Conservation (phyloP, 1,140 invertebrate species). For the Magallana ariakensis region DNA sequence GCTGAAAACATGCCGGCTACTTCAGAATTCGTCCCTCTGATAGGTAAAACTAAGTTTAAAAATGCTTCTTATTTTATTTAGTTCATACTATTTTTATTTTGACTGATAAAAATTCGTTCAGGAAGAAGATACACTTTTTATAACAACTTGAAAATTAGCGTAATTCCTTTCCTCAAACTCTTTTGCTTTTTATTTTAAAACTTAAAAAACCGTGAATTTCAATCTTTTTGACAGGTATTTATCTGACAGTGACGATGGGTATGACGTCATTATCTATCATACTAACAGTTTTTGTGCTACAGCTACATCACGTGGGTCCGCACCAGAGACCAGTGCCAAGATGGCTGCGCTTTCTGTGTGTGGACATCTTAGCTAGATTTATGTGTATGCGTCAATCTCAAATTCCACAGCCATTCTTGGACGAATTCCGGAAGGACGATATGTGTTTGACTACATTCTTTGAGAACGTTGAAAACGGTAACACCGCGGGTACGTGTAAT, state of each 20-base stretch:
- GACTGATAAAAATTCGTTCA: too few species aligned
- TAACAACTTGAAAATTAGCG: too few species aligned
- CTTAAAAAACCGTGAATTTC: background rate
- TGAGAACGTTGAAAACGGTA: constrained; percentile 32
- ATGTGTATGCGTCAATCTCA: constrained; percentile 54
- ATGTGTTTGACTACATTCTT: constrained; percentile 47
- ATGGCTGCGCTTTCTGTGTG: constrained; percentile 71
- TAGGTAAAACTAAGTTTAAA: constrained; percentile 74
- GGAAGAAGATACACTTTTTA: too few species aligned
- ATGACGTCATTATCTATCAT: constrained; percentile 78
- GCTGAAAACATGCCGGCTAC: constrained; percentile 84
- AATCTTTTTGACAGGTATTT: constrained; percentile 73
- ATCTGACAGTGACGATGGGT: constrained; percentile 78
- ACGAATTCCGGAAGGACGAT: constrained; percentile 41
- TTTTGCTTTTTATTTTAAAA: too few species aligned
- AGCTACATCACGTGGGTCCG: constrained; percentile 77
- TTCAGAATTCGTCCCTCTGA: constrained; percentile 83
- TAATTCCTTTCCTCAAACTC: too few species aligned
- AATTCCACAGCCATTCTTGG: constrained; percentile 25
- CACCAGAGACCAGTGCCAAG: constrained; percentile 70
- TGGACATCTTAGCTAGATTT: constrained; percentile 60
- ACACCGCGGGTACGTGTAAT: constrained; percentile 45
- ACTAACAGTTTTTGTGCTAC: constrained; percentile 78
- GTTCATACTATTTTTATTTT: too few species aligned
- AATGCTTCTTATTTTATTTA: too few species aligned